A percentile compares a stretch with the other conserved stretches of the same genome.
These are phyloP conservation scores for Nomada ferruginata DNA, from an alignment of 2,888 invertebrate genomes.

Conservation along the genomic window DNA sequence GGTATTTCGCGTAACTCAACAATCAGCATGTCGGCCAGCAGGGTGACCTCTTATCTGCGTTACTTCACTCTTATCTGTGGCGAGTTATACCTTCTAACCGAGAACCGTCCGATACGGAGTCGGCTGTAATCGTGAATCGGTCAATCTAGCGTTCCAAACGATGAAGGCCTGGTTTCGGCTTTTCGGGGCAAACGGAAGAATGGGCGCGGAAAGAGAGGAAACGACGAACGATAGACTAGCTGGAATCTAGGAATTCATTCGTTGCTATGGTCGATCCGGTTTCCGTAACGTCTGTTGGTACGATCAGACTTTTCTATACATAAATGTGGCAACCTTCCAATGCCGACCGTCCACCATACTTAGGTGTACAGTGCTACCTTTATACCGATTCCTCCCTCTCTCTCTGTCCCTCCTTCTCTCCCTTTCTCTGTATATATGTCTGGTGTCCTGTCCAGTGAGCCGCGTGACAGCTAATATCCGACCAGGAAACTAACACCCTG, in stretches of 20 bases:
- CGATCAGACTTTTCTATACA: slow-evolving; percentile 77
- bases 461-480: slow-evolving; percentile 84
- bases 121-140: slow-evolving; percentile 63
- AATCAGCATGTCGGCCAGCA: slow-evolving; percentile 29
- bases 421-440: slow-evolving; percentile 63
- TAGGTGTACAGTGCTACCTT: slow-evolving; percentile 71
- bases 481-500: slow-evolving; percentile 82
- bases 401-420: slow-evolving; percentile 53
- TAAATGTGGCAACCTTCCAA: slow-evolving; percentile 77
- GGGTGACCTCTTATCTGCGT: slow-evolving; percentile 40
- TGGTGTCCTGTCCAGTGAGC: slow-evolving; percentile 82
- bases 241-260: slow-evolving; percentile 64
- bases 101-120: slow-evolving; percentile 45
- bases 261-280: slow-evolving; percentile 64
- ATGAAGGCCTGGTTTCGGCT: slow-evolving; percentile 56
- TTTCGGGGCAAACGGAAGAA: slow-evolving; percentile 40
- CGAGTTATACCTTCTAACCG: slow-evolving; percentile 33
- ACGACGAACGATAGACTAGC: slow-evolving; percentile 47
- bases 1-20: slow-evolving; percentile 3
- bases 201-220: slow-evolving; percentile 43
- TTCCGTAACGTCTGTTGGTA: slow-evolving; percentile 70
- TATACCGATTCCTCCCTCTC: slow-evolving; percentile 66
- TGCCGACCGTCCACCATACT: slow-evolving; percentile 70
- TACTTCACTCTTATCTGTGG: slow-evolving; percentile 38
- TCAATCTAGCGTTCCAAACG: slow-evolving; percentile 58